These are phyloP conservation scores for Sesia bembeciformis DNA, from an alignment of 2,888 invertebrate genomes.

Conservation along the genomic window DNA sequence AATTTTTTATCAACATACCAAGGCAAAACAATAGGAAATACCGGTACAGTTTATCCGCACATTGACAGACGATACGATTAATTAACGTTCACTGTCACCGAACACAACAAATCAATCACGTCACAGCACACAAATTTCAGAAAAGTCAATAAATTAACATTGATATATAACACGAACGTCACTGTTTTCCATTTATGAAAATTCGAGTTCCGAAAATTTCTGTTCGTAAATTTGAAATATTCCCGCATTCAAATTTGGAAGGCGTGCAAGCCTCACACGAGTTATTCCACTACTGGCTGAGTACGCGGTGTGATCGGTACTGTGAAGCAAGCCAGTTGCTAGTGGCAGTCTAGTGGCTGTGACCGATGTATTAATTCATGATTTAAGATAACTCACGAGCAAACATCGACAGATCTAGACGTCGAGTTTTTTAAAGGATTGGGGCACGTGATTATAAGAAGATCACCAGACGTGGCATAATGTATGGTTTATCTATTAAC, in stretches of 20 bases:
- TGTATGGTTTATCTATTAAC: no score
- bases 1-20: slow-evolving; percentile 8
- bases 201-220: slow-evolving; percentile 2
- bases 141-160: not conserved
- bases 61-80: slow-evolving; percentile 16
- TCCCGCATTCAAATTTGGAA: slow-evolving; percentile 17
- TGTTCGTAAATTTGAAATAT: not conserved
- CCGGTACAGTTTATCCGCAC: slow-evolving; percentile 18
- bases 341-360: slow-evolving; percentile 22
- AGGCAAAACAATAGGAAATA: slow-evolving; percentile 15
- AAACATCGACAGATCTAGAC: slow-evolving; percentile 5
- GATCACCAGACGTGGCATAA: no score
- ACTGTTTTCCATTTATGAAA: slow-evolving; percentile 14
- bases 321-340: slow-evolving; percentile 17
- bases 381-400: slow-evolving; percentile 36
- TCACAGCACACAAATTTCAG: slow-evolving; percentile 11
- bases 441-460: no score
- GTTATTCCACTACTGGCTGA: slow-evolving; percentile 47
- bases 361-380: slow-evolving; percentile 45
- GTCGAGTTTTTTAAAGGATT: not conserved
- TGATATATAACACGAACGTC: not conserved
- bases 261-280: slow-evolving; percentile 49
- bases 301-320: slow-evolving; percentile 8
- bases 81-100: slow-evolving; percentile 23
- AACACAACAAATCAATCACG: slow-evolving; percentile 17